These are phyloP conservation scores for Trisateles emortualis DNA, from an alignment of 2,888 invertebrate species.

Conservation along the genomic window DNA sequence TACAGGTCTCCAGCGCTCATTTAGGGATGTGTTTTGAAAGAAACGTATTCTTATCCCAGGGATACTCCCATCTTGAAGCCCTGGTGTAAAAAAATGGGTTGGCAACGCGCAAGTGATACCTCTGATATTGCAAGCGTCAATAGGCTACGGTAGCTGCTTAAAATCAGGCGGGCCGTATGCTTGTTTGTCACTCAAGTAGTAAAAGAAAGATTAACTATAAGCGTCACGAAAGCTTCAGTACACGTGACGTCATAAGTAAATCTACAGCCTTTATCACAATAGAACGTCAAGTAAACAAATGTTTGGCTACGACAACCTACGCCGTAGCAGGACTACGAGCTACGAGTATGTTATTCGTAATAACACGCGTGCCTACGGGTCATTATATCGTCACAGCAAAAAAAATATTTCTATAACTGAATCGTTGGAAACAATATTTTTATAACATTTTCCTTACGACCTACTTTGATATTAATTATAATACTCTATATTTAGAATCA, in stretches of 20 bases:
- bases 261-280: not conserved
- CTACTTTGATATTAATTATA: not conserved
- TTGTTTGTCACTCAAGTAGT: no score
- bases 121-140: no score
- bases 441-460: not conserved
- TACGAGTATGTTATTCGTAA: conserved; percentile 4
- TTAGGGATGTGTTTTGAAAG: no score
- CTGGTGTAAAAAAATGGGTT: no score
- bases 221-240: not conserved
- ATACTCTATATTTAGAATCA: no score
- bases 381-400: not conserved
- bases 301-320: conserved; percentile 51
- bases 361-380: conserved; percentile 2
- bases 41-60: no score
- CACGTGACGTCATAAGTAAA: conserved; percentile 13
- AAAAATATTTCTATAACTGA: not conserved
- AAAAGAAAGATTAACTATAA: no score
- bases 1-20: no score
- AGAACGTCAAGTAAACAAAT: not conserved
- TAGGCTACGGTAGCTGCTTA: no score
- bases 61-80: no score
- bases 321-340: conserved; percentile 52
- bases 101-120: no score
- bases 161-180: no score
- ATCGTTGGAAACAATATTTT: conserved; percentile 1